Evolutionary conservation across 1,140 invertebrate genomes (phyloP).

Genomic region (Triops longicaudatus): DNA sequence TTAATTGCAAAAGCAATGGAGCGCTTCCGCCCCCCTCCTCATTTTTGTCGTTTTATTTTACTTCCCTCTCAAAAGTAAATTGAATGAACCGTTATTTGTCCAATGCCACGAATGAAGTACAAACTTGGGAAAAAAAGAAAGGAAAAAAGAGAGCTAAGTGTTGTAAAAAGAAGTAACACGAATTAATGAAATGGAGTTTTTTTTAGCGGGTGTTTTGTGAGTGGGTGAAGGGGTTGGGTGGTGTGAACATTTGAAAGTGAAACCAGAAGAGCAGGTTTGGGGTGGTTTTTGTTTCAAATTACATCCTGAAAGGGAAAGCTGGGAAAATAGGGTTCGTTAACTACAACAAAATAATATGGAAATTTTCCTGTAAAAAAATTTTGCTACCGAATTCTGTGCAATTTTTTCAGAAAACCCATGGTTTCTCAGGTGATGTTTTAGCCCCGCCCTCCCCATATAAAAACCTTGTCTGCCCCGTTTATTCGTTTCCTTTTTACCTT

Average conservation of each 20-base stretch:
- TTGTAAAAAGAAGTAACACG: no score
- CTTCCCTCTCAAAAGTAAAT: no score
- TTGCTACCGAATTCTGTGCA: neutral
- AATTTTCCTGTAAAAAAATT: neutral
- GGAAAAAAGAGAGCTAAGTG: conserved; percentile 3
- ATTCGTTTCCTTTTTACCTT: conserved; percentile 13
- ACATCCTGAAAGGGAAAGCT: neutral
- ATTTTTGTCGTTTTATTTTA: neutral
- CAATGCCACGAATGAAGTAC: conserved; percentile 24
- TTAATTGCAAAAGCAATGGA: conserved; percentile 19
- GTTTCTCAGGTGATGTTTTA: conserved; percentile 17
- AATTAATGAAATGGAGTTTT: no score
- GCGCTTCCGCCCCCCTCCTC: neutral
- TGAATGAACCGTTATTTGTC: neutral
- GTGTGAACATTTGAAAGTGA: no score
- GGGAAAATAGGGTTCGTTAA: neutral
- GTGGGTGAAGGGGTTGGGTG: no score
- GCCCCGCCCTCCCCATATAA: neutral
- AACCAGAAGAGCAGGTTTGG: no score
- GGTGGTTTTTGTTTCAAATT: neutral
- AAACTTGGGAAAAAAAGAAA: conserved; percentile 22
- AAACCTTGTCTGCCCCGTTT: neutral
- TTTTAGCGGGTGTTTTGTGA: no score
- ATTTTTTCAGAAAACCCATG: neutral
- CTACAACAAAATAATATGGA: neutral